Evolutionary conservation across 1,140 invertebrate genomes (phyloP).

Genomic region (Sycophaga agraensis): DNA sequence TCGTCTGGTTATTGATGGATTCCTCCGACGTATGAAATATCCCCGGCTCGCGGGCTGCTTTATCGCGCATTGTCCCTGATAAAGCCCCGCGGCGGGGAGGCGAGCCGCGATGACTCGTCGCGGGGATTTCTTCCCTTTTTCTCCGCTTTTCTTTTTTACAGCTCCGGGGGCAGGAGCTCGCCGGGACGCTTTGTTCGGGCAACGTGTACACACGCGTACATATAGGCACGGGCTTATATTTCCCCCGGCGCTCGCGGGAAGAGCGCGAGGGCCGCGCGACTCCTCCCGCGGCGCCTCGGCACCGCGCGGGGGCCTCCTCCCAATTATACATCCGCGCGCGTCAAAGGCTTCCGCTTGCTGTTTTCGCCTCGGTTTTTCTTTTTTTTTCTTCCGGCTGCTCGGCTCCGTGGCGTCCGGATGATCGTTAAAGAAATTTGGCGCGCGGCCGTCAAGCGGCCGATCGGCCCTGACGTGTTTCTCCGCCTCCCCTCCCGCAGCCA

Average conservation of each 20-base stretch:
- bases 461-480: conserved; percentile 46
- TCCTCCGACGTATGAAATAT: conserved; percentile 60
- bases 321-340: background rate
- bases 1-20: conserved; percentile 59
- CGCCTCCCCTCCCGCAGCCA: too few species aligned
- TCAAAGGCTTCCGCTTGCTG: background rate
- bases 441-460: conserved; percentile 47
- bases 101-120: conserved; percentile 35
- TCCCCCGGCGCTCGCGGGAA: too few species aligned
- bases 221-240: too few species aligned
- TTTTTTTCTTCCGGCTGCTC: conserved; percentile 37
- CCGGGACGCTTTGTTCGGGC: too few species aligned
- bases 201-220: too few species aligned
- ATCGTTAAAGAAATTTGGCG: conserved; percentile 52
- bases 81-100: conserved; percentile 50
- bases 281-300: too few species aligned
- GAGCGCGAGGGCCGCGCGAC: too few species aligned
- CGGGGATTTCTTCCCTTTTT: too few species aligned
- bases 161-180: too few species aligned
- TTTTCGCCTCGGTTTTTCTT: conserved; percentile 26
- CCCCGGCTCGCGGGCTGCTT: conserved; percentile 53
- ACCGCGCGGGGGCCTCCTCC: background rate
- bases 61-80: conserved; percentile 58
- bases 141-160: too few species aligned
- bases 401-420: too few species aligned